Conservation (phyloP, 2,113 vertebrate species). For the Istiophorus platypterus region DNA sequence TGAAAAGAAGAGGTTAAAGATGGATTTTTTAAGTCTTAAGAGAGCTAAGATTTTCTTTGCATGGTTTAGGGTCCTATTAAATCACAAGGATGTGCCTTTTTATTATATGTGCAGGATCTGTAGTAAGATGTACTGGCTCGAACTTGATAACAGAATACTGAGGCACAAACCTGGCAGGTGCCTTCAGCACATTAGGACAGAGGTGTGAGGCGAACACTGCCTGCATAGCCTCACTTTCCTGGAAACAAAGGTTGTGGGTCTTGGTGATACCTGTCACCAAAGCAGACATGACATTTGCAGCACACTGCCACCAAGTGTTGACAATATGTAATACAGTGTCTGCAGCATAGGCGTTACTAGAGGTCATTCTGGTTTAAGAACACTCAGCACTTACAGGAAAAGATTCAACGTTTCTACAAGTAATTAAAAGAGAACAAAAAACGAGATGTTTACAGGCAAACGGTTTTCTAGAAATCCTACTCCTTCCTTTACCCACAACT, state of each 20-base stretch:
- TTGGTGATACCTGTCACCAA: slow-evolving; percentile 88
- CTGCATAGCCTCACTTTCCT: slow-evolving; percentile 91
- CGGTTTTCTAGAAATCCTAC: neutral
- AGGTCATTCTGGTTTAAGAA: neutral
- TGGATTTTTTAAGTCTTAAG: neutral
- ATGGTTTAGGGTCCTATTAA: neutral
- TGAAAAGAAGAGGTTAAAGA: neutral
- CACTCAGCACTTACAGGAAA: neutral
- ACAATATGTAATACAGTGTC: slow-evolving; percentile 12
- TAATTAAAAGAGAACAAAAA: neutral
- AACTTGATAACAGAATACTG: neutral
- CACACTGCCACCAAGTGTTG: slow-evolving; percentile 72
- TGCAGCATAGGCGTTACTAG: neutral
- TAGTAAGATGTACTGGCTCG: neutral
- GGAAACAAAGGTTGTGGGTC: slow-evolving; percentile 90
- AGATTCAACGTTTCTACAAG: neutral
- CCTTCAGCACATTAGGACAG: slow-evolving; percentile 90
- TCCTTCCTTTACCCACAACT: neutral
- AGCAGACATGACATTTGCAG: slow-evolving; percentile 31
- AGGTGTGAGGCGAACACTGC: slow-evolving; percentile 89
- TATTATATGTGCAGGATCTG: neutral
- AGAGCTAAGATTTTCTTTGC: neutral
- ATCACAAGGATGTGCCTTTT: neutral
- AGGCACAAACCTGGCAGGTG: slow-evolving; percentile 89
- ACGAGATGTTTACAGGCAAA: neutral